These are phyloP conservation scores for Corythornis vintsioides DNA, from an alignment of 2,113 vertebrate genomes.

Conservation along the genomic window DNA sequence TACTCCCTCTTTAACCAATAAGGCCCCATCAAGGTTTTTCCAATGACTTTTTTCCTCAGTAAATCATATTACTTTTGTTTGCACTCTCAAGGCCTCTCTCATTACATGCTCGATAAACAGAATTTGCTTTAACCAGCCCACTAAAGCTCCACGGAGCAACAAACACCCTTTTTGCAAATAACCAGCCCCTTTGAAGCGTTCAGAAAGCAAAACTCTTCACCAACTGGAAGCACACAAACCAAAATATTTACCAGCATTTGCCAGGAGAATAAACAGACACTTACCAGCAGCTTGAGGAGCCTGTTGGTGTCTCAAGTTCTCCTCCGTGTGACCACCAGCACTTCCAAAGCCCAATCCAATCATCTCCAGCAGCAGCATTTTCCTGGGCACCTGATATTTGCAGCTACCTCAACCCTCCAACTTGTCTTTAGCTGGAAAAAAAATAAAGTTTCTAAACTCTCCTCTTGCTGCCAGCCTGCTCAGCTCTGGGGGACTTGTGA, in stretches of 20 bases:
- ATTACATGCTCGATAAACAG: rapidly evolving
- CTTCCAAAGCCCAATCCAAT: not conserved
- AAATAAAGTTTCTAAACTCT: not conserved
- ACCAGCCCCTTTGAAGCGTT: rapidly evolving
- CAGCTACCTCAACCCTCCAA: not conserved
- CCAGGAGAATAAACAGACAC: not conserved
- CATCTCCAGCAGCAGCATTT: not conserved
- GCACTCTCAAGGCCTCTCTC: not conserved
- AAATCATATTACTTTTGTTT: not conserved
- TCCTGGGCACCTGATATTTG: constrained; percentile 20
- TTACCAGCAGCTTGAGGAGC: not conserved
- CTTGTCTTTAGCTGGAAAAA: constrained; percentile 21
- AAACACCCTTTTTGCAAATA: not conserved
- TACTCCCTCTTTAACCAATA: not conserved
- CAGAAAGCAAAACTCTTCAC: not conserved
- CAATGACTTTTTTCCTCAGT: not conserved
- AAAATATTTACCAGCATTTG: not conserved
- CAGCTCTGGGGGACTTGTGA: not conserved
- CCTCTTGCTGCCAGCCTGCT: not conserved
- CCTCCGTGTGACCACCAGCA: constrained; percentile 8
- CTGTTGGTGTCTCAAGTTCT: not conserved
- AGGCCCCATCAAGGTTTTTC: not conserved
- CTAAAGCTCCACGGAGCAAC: not conserved
- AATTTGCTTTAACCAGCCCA: not conserved
- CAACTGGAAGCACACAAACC: not conserved